Conservation (phyloP, 2,888 invertebrate genomes). For the Alcis repandata region DNA sequence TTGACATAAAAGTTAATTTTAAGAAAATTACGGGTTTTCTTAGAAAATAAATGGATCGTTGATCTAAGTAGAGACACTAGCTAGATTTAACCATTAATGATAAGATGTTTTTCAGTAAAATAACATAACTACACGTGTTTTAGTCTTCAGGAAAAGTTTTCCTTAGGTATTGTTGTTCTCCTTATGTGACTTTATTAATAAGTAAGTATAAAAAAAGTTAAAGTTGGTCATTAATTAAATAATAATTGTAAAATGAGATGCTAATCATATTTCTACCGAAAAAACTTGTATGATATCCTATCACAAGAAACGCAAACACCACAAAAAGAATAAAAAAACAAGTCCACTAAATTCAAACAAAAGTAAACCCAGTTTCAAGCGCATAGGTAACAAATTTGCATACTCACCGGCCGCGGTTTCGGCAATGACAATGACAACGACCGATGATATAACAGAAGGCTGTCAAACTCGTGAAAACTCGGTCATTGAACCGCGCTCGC, state of each 20-base stretch:
- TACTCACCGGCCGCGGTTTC: slow-evolving; percentile 70
- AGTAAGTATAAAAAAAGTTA: too few species aligned
- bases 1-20: too few species aligned
- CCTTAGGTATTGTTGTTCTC: not conserved
- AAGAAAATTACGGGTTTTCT: too few species aligned
- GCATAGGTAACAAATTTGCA: slow-evolving; percentile 74
- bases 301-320: slow-evolving; percentile 42
- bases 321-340: slow-evolving; percentile 53
- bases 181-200: not conserved
- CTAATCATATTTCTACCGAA: slow-evolving; percentile 6
- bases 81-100: too few species aligned
- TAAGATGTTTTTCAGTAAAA: too few species aligned
- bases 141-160: too few species aligned
- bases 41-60: too few species aligned
- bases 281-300: slow-evolving; percentile 1
- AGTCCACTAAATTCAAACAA: slow-evolving; percentile 56
- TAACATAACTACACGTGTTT: too few species aligned
- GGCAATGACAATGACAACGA: slow-evolving; percentile 87
- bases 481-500: slow-evolving; percentile 84
- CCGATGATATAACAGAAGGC: slow-evolving; percentile 86
- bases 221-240: not conserved
- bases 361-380: slow-evolving; percentile 63
- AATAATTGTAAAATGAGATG: not conserved
- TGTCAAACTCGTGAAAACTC: slow-evolving; percentile 87
- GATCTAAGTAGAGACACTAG: too few species aligned